Conservation (phyloP, 2,888 invertebrate species). For the Heliconius ismenius region DNA sequence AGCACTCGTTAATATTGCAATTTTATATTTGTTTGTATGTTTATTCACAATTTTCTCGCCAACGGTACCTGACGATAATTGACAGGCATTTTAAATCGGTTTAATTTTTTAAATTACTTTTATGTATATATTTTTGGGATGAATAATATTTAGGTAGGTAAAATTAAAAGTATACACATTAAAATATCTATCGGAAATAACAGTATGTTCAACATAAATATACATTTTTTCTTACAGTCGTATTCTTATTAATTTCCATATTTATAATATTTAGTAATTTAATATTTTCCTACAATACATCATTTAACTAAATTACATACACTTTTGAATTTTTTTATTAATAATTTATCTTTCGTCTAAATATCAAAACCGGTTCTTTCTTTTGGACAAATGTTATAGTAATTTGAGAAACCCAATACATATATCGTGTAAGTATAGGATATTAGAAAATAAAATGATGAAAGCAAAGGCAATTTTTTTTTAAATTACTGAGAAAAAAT, state of each 20-base stretch:
- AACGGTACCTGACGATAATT: too few relatives aligned
- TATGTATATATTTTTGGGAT: too few relatives aligned
- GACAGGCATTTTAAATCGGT: too few relatives aligned
- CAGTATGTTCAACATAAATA: too few relatives aligned
- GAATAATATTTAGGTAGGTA: too few relatives aligned
- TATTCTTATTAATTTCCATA: neutral
- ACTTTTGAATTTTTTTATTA: neutral
- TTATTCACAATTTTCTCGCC: too few relatives aligned
- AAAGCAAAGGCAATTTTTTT: neutral
- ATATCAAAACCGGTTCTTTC: neutral
- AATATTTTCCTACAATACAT: constrained; percentile 13
- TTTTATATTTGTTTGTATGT: too few relatives aligned
- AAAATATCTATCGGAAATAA: too few relatives aligned
- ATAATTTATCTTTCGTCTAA: neutral
- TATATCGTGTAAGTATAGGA: neutral
- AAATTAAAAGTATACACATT: too few relatives aligned
- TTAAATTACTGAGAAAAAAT: neutral
- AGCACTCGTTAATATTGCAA: too few relatives aligned
- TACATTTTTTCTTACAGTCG: too few relatives aligned
- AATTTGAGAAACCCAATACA: neutral
- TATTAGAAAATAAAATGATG: neutral
- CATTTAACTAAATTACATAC: constrained; percentile 11
- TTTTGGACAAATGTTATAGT: neutral
- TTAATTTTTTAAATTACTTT: too few relatives aligned
- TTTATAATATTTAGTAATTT: constrained; percentile 5